Evolutionary conservation across 2,113 vertebrate genomes (phyloP).

Genomic region (Scytalopus superciliaris): DNA sequence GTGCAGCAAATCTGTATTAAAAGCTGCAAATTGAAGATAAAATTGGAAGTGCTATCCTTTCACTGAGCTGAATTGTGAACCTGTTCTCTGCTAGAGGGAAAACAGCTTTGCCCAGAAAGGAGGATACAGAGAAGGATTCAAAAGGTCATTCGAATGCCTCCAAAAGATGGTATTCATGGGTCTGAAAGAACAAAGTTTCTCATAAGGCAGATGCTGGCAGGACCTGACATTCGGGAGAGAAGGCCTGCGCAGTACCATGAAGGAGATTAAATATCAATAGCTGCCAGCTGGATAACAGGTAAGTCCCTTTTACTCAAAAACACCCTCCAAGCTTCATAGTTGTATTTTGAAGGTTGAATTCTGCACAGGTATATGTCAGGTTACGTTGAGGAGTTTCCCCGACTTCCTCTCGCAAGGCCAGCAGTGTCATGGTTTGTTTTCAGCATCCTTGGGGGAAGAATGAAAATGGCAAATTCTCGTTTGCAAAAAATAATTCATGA

Average conservation of each 20-base stretch:
- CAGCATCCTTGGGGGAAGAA: not conserved
- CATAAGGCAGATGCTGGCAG: not conserved
- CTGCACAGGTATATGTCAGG: not conserved
- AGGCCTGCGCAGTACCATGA: not conserved
- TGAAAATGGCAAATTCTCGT: not conserved
- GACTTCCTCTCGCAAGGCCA: not conserved
- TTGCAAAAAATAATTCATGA: constrained; percentile 3
- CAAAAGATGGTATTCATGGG: not conserved
- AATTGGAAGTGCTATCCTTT: not conserved
- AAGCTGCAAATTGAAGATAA: constrained; percentile 28
- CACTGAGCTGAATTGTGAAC: not conserved
- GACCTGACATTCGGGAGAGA: not conserved
- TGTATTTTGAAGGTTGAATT: not conserved
- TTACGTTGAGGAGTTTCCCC: not conserved
- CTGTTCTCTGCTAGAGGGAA: not conserved
- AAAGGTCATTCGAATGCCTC: constrained; percentile 17
- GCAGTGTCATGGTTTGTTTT: not conserved
- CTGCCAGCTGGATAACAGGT: not conserved
- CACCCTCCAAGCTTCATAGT: not conserved
- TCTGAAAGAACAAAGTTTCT: not conserved
- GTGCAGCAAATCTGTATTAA: not conserved
- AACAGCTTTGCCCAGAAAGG: not conserved
- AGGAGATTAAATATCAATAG: not conserved
- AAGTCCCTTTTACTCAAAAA: not conserved
- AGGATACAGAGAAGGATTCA: not conserved